Evolutionary conservation across 2,888 invertebrate species (phyloP), one percentile per base, ranked within the genome.

Genomic region (Gastracanthus pulcherrimus): DNA sequence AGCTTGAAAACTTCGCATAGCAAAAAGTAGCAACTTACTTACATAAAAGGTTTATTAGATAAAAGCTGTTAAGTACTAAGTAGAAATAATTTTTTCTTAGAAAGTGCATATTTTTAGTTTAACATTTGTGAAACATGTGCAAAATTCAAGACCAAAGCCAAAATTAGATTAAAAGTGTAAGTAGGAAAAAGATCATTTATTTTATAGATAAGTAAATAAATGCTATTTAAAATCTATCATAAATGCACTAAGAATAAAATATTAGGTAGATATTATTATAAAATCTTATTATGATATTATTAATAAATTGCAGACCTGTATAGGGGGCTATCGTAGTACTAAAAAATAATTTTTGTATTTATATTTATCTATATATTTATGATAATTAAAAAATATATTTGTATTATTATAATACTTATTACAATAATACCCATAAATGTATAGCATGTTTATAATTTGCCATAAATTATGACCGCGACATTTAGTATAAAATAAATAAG

Each of bases 11-110:
- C 55, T 60, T 48, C 38, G 19, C 31, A 6, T 64, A 16, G 55
- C n/a, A 31, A 19, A 75, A 76, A 55, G 41, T 38, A 19, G 45
- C 45, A 31, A 29, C 48, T 66, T 72, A 45, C 72, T 72, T 72
- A 34, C 72, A 45, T 72, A 45, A 72, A 78, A 70, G 76, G 60
- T 76, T 69, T 76, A 76, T 76, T 70, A 69, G 78, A 78, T 78
- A 66, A 78, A 66, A 55, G 71, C 41, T 9, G 41, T 31, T 23
- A 58, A 64, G 78, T 55, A 34, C 55, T 66, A 55, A 72, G 72
- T 58, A 71, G 19, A 36, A 64, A 55, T 16, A 36, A 70, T 19
- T 51, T 70, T 41, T 55, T 58, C 62, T 71, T 19, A 19, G 29
- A 70, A 64, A 64, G 38, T 45, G 29, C 38, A 34, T 66, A 55